These are phyloP conservation scores for Lepidocyrtinus sp. DNA, from an alignment of 2,888 invertebrate species.

Conservation along the genomic window DNA sequence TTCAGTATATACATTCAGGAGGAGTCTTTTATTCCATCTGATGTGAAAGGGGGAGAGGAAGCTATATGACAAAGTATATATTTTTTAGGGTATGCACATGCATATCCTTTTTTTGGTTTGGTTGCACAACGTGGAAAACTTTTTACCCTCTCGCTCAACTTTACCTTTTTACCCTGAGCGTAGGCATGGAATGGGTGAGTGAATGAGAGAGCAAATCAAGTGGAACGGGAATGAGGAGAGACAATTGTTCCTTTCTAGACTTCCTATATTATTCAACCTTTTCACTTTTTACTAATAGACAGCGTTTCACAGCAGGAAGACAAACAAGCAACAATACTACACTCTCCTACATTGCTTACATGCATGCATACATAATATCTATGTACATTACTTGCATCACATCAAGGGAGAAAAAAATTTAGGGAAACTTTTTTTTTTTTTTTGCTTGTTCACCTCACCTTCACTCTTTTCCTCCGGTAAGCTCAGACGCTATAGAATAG, in stretches of 20 bases:
- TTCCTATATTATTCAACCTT: slow-evolving; percentile 54
- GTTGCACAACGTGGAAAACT: no score
- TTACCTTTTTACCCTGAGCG: slow-evolving; percentile 43
- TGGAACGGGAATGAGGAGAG: slow-evolving; percentile 59
- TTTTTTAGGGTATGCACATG: no score
- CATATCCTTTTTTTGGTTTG: no score
- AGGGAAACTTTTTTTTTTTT: no score
- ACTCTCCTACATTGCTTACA: not conserved
- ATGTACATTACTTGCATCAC: no score
- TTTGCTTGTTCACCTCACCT: no score
- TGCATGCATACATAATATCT: not conserved
- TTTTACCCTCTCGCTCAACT: slow-evolving; percentile 7
- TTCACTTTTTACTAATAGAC: slow-evolving; percentile 55
- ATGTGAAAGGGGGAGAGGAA: no score
- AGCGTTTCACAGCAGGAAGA: slow-evolving; percentile 49
- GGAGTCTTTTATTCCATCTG: no score
- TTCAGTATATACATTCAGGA: no score
- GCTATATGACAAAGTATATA: no score
- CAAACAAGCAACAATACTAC: slow-evolving; percentile 38
- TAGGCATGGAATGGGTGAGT: slow-evolving; percentile 2
- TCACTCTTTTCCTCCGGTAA: not conserved
- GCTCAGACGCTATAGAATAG: not conserved
- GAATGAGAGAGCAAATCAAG: slow-evolving; percentile 51
- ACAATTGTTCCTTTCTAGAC: slow-evolving; percentile 54
- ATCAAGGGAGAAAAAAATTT: no score